Evolutionary conservation across 2,888 invertebrate species (phyloP), one percentile per base, ranked within the genome.

Genomic region (Dione vanillae): DNA sequence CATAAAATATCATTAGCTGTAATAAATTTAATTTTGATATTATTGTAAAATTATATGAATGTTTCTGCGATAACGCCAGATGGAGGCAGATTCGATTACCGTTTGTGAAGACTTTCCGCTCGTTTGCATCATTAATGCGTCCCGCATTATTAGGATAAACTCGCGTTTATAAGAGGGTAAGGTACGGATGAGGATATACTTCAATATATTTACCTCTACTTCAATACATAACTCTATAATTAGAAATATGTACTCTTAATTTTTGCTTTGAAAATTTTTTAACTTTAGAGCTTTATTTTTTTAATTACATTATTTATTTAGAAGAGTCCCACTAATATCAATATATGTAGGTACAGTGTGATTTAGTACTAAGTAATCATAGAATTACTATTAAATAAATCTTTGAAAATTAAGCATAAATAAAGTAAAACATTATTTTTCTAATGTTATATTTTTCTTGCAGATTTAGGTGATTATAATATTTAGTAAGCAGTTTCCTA

Each of bases 101-200:
- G 75, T 71, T 70, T 67, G 76, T 74, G 76, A 77, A 78, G 79
- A 80, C 77, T 79, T 77, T 78, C 68, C 72, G 75, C 79, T 82
- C 82, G 82, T 84, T 82, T 85, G 83, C 83, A 83, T 83, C 82
- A 82, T 83, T 83, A 84, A 84, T 84, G 81, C 70, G 75, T 69
- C 77, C 77, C 79, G 69, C 77, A 74, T 78, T 81, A 78, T 82
- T 80, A 78, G 78, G 81, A 80, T 78, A 79, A 79, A 78, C 79
- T 78, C 80, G 77, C 80, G 77, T 84, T 81, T 59, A 67, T 27
- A 9, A 19, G 12, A 51, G 43, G 52, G 43, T 20, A 62, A 51
- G 19, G 35, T 45, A 10, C 27, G n/a, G 61, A 45, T 61, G 16
- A 40, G 16, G 11, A n/a, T 35, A n/a, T 43, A 43, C 10, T 61